phyloP scores from a whole-genome alignment of 2,113 vertebrate genomes.

The Oncorhynchus tshawytscha region DNA sequence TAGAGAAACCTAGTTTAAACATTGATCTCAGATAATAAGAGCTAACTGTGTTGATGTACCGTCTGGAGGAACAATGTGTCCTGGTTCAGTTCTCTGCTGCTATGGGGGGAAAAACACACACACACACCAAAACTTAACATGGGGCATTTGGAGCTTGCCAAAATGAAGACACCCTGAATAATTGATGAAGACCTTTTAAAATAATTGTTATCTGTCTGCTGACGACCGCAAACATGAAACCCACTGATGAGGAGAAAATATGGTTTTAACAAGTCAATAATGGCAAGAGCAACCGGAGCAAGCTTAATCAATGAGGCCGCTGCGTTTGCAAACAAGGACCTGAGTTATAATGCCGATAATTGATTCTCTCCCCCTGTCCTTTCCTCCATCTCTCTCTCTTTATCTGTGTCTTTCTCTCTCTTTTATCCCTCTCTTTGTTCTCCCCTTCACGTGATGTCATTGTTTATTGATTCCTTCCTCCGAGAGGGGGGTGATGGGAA shows the following conservation, averaged over 20 bases:
- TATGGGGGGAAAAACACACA: no score
- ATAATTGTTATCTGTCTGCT: slow-evolving; percentile 56
- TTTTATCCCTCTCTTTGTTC: no score
- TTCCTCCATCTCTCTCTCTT: not conserved
- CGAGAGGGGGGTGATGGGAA: slow-evolving; percentile 58
- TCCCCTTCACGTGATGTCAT: slow-evolving; percentile 57
- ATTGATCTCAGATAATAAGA: slow-evolving; percentile 72
- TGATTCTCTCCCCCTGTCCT: no score
- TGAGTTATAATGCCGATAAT: slow-evolving; percentile 73
- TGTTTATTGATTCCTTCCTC: slow-evolving; percentile 59
- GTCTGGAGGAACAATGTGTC: slow-evolving; percentile 58
- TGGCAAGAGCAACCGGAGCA: slow-evolving; percentile 67
- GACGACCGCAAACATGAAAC: slow-evolving; percentile 57
- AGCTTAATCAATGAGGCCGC: slow-evolving; percentile 72
- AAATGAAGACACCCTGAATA: slow-evolving; percentile 68
- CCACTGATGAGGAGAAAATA: slow-evolving; percentile 74
- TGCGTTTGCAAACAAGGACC: slow-evolving; percentile 77
- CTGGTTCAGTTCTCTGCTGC: slow-evolving; percentile 17
- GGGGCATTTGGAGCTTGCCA: slow-evolving; percentile 54
- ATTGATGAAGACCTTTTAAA: slow-evolving; percentile 66
- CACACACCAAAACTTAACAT: slow-evolving; percentile 43
- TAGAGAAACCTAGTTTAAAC: slow-evolving; percentile 65
- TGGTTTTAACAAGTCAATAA: slow-evolving; percentile 79
- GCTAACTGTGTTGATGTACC: slow-evolving; percentile 69
- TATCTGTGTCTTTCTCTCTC: no score